Evolutionary conservation across 2,888 invertebrate genomes (phyloP).

Genomic region (Uropetala carovei): DNA sequence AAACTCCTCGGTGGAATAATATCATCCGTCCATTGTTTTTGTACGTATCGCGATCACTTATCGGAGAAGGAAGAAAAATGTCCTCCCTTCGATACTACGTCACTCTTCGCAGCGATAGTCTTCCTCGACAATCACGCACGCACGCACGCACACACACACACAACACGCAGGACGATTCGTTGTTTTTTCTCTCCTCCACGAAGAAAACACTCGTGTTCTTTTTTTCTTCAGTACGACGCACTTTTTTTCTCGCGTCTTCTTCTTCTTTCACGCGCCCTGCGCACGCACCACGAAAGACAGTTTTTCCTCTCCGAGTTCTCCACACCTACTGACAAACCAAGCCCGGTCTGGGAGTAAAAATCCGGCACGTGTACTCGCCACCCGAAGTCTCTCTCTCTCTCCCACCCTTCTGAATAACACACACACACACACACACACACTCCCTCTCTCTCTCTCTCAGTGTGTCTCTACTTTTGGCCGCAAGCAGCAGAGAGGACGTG

Average conservation of each 20-base stretch:
- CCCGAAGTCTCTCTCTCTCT: conserved; percentile 64
- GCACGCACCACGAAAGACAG: neutral
- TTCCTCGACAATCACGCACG: neutral
- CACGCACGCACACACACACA: neutral
- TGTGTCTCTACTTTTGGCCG: conserved; percentile 6
- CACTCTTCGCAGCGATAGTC: neutral
- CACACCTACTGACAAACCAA: conserved; percentile 44
- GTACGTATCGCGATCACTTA: neutral
- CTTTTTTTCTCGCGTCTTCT: neutral
- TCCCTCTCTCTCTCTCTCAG: neutral
- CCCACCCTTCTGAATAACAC: conserved; percentile 58
- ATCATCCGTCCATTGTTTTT: conserved; percentile 12
- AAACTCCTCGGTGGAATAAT: neutral
- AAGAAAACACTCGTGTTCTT: neutral
- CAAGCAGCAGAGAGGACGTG: conserved; percentile 33
- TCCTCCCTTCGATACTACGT: no score
- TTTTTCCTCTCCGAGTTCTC: conserved; percentile 62
- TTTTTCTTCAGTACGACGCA: neutral
- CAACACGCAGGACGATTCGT: neutral
- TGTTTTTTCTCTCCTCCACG: neutral
- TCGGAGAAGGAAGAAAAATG: neutral
- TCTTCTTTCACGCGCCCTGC: neutral
- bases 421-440: conserved; percentile 37
- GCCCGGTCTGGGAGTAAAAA: conserved; percentile 57
- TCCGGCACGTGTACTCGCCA: conserved; percentile 60